Percentiles rank a stretch among this genome's conserved stretches.
phyloP scores from a whole-genome alignment of 2,113 vertebrate genomes.

The Suricata suricatta region DNA sequence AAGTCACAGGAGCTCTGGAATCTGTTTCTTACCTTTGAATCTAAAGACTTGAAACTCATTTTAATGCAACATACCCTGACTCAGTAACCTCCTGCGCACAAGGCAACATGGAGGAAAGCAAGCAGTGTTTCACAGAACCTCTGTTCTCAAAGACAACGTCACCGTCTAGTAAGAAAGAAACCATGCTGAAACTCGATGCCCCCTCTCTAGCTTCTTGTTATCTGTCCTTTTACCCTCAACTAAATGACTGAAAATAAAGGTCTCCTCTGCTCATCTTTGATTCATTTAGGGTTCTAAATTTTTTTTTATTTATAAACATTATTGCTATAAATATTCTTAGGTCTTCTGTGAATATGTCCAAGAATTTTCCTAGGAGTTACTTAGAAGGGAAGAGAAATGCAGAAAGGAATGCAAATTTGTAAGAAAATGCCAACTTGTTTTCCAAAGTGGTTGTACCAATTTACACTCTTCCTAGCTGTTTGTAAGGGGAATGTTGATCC shows the following conservation, averaged over 20 bases:
- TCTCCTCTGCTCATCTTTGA: not conserved
- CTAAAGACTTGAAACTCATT: not conserved
- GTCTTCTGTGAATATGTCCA: not conserved
- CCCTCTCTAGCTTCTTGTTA: not conserved
- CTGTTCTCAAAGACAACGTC: not conserved
- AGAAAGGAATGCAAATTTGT: not conserved
- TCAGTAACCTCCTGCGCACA: not conserved
- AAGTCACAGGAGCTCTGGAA: not conserved
- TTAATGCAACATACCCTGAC: not conserved
- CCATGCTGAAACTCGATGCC: not conserved
- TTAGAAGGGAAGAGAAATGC: not conserved
- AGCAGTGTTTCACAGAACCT: not conserved
- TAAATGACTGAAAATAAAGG: not conserved
- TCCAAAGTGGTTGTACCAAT: not conserved
- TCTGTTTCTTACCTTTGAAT: not conserved
- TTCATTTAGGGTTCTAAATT: not conserved
- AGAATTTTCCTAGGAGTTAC: not conserved
- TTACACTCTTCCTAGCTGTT: not conserved
- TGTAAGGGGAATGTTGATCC: not conserved
- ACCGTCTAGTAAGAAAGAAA: not conserved
- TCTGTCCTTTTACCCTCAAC: not conserved
- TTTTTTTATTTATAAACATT: not conserved
- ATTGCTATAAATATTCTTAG: not conserved
- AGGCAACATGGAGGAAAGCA: not conserved
- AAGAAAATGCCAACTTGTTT: not conserved